phyloP scores from a whole-genome alignment of 2,113 vertebrate species.

The Emydocephalus ijimae region DNA sequence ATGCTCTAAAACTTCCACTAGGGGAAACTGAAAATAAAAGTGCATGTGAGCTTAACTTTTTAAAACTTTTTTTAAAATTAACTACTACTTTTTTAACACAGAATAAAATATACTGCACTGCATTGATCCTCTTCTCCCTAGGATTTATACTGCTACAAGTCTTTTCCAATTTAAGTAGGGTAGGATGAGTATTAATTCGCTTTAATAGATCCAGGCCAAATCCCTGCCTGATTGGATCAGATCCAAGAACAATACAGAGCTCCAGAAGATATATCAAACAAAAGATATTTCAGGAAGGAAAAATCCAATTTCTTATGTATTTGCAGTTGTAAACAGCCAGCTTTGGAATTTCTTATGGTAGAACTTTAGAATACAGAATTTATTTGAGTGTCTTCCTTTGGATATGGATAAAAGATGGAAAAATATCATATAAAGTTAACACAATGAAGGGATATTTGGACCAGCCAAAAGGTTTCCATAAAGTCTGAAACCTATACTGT shows the following conservation, averaged over 20 bases:
- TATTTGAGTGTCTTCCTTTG: not conserved
- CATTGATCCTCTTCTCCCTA: not conserved
- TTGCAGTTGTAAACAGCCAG: not conserved
- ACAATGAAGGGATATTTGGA: not conserved
- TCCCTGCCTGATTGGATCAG: not conserved
- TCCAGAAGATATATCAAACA: not conserved
- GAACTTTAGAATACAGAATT: not conserved
- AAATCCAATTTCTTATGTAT: not conserved
- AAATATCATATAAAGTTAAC: not conserved
- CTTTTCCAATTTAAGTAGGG: not conserved
- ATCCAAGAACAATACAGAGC: not conserved
- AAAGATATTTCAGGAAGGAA: not conserved
- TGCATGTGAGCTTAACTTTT: not conserved
- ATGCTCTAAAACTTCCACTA: not conserved
- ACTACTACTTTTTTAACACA: not conserved
- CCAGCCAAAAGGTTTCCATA: not conserved
- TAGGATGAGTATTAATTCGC: not conserved
- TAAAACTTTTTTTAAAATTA: not conserved
- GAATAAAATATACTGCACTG: not conserved
- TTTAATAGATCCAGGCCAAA: not conserved
- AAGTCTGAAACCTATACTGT: not conserved
- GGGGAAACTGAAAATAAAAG: not conserved
- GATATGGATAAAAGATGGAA: not conserved
- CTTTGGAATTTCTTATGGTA: slow-evolving; percentile 1
- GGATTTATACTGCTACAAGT: not conserved